Percentiles rank a stretch among this genome's conserved stretches.
These are phyloP conservation scores for Meloidogyne exigua DNA, from an alignment of 1,140 invertebrate genomes.

Conservation along the genomic window DNA sequence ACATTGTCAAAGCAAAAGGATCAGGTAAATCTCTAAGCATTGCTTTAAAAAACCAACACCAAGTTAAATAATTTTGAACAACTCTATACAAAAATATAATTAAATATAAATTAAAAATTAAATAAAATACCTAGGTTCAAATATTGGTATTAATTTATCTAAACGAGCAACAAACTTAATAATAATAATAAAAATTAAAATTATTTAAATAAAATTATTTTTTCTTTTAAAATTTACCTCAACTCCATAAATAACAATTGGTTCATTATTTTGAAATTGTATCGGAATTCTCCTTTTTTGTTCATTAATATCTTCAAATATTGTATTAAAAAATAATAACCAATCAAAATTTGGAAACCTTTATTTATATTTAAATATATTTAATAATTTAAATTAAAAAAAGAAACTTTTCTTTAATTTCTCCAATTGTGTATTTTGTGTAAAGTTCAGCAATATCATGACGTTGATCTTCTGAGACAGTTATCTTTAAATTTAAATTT, in stretches of 20 bases:
- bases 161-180: conserved; percentile 52
- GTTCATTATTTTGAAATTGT: conserved; percentile 47
- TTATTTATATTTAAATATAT: not conserved
- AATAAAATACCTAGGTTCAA: conserved; percentile 48
- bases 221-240: conserved; percentile 22
- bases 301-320: conserved; percentile 55
- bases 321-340: conserved; percentile 59
- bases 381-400: not conserved
- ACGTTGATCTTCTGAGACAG: conserved; percentile 61
- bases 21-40: conserved; percentile 56
- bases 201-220: too few species aligned
- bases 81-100: conserved; percentile 42
- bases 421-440: conserved; percentile 62
- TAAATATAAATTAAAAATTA: not conserved
- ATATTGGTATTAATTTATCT: conserved; percentile 55
- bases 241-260: conserved; percentile 61
- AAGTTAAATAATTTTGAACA: conserved; percentile 58
- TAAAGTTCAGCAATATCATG: conserved; percentile 63
- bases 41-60: conserved; percentile 64
- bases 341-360: conserved; percentile 59
- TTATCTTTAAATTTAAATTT: conserved; percentile 52
- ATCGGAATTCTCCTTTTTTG: conserved; percentile 42
- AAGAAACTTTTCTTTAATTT: conserved; percentile 47
- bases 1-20: conserved; percentile 62
- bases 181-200: conserved; percentile 6